Conservation (phyloP, 2,888 invertebrate genomes). For the Perithous albicinctus region DNA sequence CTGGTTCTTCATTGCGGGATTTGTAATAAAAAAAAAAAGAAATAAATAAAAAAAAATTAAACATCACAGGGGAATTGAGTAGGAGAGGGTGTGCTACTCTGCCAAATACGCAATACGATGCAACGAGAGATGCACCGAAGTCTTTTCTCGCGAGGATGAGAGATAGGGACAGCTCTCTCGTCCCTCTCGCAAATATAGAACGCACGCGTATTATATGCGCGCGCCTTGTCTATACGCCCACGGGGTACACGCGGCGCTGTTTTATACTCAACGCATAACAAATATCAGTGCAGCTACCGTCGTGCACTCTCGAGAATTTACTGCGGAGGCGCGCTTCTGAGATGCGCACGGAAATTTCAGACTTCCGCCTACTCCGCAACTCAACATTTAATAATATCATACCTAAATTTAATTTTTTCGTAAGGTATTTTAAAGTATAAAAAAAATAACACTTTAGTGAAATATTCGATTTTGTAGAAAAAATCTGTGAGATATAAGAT, state of each 20-base stretch:
- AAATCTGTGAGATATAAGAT: too few relatives aligned
- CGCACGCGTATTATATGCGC: slow-evolving; percentile 18
- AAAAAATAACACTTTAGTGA: background rate
- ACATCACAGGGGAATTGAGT: background rate
- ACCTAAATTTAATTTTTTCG: background rate
- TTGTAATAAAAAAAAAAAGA: slow-evolving; percentile 2
- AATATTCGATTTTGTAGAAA: background rate
- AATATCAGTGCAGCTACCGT: background rate
- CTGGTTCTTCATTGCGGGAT: slow-evolving; percentile 3
- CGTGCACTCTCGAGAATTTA: background rate
- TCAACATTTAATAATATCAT: background rate
- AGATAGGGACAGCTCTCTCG: slow-evolving; percentile 24
- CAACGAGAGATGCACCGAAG: slow-evolving; percentile 14
- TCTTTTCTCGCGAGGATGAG: slow-evolving; percentile 15
- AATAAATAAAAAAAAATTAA: background rate
- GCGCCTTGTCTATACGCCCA: slow-evolving; percentile 27
- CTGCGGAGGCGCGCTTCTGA: background rate
- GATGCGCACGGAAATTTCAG: background rate
- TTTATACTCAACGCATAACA: background rate
- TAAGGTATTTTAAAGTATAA: background rate
- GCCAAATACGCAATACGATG: slow-evolving; percentile 39
- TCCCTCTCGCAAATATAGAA: slow-evolving; percentile 33
- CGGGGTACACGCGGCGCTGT: slow-evolving; percentile 11
- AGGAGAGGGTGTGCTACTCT: background rate
- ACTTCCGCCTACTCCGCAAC: background rate